Base-by-base conservation (phyloP, 2,113 vertebrate genomes). In the Anarrhichthys ocellatus region DNA sequence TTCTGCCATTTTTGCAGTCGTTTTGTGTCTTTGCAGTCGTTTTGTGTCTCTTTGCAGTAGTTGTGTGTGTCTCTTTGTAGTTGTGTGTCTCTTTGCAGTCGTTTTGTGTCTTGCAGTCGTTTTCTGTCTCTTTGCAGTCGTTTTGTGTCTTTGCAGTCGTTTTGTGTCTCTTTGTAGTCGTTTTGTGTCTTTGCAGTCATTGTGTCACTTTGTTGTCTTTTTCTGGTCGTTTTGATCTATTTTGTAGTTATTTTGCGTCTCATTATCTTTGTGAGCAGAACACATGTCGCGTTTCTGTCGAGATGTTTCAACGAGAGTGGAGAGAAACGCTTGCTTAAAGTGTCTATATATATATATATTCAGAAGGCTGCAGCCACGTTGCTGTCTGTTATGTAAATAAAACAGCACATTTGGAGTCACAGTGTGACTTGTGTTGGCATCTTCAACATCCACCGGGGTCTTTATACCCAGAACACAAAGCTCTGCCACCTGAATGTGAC, bases 351-450 rank as follows among this genome's bases (percentile, higher is more conserved):
- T 56, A 2, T 62, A 34, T 32, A 13, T 56, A 56, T 84, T 74
- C 66, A 65, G 70, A 71, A 61, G 8, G 9, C 46, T 56, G 74
- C 61, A 44, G 83, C 69, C 71, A 38, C 62, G 48, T 20, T 54
- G 34, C 78, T 86, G 32, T 64, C 56, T 81, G 71, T 81, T 78
- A 69, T 88, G 78, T 72, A 68, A 88, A 91, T 88, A 63, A 5
- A 69, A 82, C 13, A 64, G 38, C 71, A 82, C 71, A 66, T 84
- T 80, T 81, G 40, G 79, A 84, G 61, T 70, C 29, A 64, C 75
- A 54, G 74, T n/a, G 63, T 74, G 81, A 68, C 73, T 83, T 56
- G 54, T 61, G 70, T 42, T 32, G 62, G 68, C 80, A 79, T 70
- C 74, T 56, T 72, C 68, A 13, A 48, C 70, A 56, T 77, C 76